Conservation (phyloP, 2,113 vertebrate genomes). For the Falco punctatus region DNA sequence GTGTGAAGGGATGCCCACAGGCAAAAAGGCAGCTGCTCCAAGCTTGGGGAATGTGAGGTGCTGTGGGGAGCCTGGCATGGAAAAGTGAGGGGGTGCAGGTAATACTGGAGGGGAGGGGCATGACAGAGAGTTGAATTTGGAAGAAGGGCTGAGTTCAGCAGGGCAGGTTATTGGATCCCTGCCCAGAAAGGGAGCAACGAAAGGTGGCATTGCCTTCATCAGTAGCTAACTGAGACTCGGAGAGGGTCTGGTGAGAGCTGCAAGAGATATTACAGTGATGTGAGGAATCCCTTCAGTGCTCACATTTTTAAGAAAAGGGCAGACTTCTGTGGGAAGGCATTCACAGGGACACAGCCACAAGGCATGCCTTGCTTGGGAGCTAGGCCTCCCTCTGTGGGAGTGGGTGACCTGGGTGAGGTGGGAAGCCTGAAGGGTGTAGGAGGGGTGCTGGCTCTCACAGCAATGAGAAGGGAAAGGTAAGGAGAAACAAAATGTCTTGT, state of each 20-base stretch:
- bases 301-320: neutral
- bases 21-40: neutral
- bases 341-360: neutral
- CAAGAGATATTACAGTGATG: neutral
- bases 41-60: neutral
- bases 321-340: neutral
- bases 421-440: neutral
- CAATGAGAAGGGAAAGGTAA: neutral
- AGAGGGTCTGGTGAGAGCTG: neutral
- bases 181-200: neutral
- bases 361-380: neutral
- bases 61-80: neutral
- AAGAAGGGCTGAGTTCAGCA: neutral
- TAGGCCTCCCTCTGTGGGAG: neutral
- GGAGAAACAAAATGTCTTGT: neutral
- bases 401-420: neutral
- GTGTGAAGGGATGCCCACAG: neutral
- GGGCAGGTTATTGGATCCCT: neutral
- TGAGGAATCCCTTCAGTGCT: neutral
- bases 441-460: neutral
- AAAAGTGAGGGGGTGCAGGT: neutral
- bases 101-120: neutral
- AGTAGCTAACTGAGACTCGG: neutral
- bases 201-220: neutral
- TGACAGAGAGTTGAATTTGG: neutral